Evolutionary conservation across 2,888 invertebrate genomes (phyloP).

Genomic region (Drosophila buzzatii): DNA sequence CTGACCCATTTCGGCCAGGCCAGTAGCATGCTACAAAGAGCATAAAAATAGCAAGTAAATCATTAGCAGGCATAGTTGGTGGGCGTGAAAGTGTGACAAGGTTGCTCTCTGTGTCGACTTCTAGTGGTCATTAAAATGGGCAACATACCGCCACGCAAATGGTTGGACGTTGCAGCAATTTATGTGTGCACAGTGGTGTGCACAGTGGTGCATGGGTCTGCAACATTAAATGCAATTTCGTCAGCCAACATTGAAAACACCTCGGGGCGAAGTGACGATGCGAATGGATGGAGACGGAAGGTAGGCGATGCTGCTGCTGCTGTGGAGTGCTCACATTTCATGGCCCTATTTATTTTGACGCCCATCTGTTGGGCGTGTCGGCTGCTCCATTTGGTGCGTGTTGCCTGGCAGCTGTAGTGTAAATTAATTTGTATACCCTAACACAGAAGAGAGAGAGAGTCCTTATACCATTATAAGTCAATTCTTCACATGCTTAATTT

Average conservation of each 20-base stretch:
- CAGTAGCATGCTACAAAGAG: slow-evolving; percentile 33
- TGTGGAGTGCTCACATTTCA: background rate
- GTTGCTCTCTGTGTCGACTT: slow-evolving; percentile 32
- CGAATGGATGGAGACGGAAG: too few species aligned
- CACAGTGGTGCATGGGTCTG: slow-evolving; percentile 24
- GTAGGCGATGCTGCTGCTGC: background rate
- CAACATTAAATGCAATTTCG: slow-evolving; percentile 28
- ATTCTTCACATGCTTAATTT: too few species aligned
- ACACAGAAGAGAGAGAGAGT: background rate
- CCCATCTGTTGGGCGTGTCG: slow-evolving; percentile 24
- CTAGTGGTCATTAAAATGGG: slow-evolving; percentile 69
- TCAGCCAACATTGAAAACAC: slow-evolving; percentile 23
- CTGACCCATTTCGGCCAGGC: background rate
- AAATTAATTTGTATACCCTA: slow-evolving; percentile 59
- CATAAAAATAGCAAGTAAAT: slow-evolving; percentile 73
- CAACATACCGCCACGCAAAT: slow-evolving; percentile 20
- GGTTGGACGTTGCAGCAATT: slow-evolving; percentile 38
- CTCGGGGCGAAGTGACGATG: slow-evolving; percentile 20
- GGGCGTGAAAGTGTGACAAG: slow-evolving; percentile 47
- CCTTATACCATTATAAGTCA: too few species aligned
- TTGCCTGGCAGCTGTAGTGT: slow-evolving; percentile 26
- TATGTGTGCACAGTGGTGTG: slow-evolving; percentile 42
- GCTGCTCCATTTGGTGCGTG: slow-evolving; percentile 20
- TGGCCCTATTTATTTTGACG: slow-evolving; percentile 38
- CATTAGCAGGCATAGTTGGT: slow-evolving; percentile 63